Evolutionary conservation across 2,888 invertebrate species (phyloP).

Genomic region (Saturnia pavonia): DNA sequence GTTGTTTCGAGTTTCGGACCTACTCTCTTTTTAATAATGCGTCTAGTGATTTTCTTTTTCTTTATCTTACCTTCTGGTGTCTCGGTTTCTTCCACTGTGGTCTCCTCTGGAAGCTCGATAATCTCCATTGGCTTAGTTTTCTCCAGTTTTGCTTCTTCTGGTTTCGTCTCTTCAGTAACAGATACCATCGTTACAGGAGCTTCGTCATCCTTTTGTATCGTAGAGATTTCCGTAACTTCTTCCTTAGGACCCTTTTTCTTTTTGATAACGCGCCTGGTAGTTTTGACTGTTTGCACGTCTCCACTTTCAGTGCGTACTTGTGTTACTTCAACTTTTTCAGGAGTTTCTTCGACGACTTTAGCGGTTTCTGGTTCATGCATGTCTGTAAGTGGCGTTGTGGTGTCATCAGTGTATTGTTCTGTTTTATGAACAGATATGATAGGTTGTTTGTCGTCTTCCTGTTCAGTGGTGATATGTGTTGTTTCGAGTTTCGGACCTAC

Average conservation of each 20-base stretch:
- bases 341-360: constrained; percentile 46
- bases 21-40: constrained; percentile 42
- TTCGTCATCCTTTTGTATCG: constrained; percentile 43
- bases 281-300: constrained; percentile 28
- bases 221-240: constrained; percentile 65
- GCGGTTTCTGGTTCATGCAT: constrained; percentile 30
- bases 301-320: constrained; percentile 30
- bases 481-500: constrained; percentile 36
- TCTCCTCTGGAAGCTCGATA: constrained; percentile 54
- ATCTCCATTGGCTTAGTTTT: constrained; percentile 38
- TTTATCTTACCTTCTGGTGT: constrained; percentile 44
- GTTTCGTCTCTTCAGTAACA: constrained; percentile 37
- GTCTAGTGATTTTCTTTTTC: constrained; percentile 48
- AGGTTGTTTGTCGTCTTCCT: constrained; percentile 28
- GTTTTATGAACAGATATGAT: constrained; percentile 43
- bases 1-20: constrained; percentile 38
- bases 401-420: constrained; percentile 48
- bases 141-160: constrained; percentile 29
- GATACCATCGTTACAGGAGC: constrained; percentile 46
- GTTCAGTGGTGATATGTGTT: constrained; percentile 26
- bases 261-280: constrained; percentile 37
- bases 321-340: constrained; percentile 26
- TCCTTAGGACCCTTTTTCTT: constrained; percentile 53
- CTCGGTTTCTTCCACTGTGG: constrained; percentile 40
- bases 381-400: constrained; percentile 27